A percentile compares a stretch with the other conserved stretches of the same genome.
Evolutionary conservation across 2,888 invertebrate species (phyloP).

Genomic region (Melikaiella ostensackeni): DNA sequence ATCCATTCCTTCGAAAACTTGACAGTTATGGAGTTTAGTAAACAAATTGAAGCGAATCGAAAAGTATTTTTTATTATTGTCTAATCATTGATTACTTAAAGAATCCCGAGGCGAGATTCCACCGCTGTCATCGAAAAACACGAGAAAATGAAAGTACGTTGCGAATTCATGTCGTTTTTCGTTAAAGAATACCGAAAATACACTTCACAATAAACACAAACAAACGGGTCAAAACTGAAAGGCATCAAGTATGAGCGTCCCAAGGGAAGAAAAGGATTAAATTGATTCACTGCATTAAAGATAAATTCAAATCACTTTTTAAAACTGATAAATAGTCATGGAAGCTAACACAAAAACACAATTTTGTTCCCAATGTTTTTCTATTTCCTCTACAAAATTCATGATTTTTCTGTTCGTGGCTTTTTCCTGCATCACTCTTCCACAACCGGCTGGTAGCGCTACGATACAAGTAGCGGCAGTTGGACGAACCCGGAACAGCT

Average conservation of each 20-base stretch:
- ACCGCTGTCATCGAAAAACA: background rate
- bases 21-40: background rate
- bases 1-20: conserved; percentile 41
- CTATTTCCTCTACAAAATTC: conserved; percentile 11
- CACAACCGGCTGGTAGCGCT: background rate
- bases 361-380: conserved; percentile 31
- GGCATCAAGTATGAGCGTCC: background rate
- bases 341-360: background rate
- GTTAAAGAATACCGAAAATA: background rate
- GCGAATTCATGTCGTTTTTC: background rate
- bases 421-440: background rate
- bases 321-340: background rate
- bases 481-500: background rate
- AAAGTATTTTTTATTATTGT: background rate
- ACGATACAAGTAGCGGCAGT: background rate
- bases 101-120: background rate
- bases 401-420: conserved; percentile 1
- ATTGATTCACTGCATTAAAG: background rate
- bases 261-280: background rate
- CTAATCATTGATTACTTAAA: background rate
- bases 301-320: background rate
- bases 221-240: conserved; percentile 7
- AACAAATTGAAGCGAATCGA: background rate
- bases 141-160: background rate
- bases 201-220: conserved; percentile 18